Evolutionary conservation across 92 coral and sea anemone species (phyloP).

Genomic region (Umimayanthus chanpuru): DNA sequence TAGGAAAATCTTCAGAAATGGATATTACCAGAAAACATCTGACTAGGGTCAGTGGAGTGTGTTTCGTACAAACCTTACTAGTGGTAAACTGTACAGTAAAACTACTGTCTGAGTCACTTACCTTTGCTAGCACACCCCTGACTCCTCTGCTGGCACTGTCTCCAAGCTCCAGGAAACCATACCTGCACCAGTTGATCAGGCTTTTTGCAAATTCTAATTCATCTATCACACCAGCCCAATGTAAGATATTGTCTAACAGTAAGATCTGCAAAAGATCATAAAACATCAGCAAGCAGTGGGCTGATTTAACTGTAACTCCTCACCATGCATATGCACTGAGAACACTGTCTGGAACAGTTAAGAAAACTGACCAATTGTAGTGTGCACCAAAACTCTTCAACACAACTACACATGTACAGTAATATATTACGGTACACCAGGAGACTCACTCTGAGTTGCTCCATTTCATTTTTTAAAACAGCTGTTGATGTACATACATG

Average conservation of each 20-base stretch:
- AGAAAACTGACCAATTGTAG: background rate
- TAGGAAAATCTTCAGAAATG: too few relatives aligned
- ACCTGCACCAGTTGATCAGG: constrained; percentile 84
- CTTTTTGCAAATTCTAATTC: constrained; percentile 94
- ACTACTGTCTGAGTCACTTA: background rate
- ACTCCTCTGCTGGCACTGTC: constrained; percentile 84
- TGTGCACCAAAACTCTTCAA: too few relatives aligned
- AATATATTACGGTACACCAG: too few relatives aligned
- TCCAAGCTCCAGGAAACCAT: constrained; percentile 92
- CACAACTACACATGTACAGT: too few relatives aligned
- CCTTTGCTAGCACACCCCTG: constrained; percentile 93
- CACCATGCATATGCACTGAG: background rate
- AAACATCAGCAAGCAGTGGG: background rate
- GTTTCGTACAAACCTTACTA: too few relatives aligned
- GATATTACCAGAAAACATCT: too few relatives aligned
- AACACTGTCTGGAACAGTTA: too few relatives aligned
- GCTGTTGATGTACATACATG: too few relatives aligned
- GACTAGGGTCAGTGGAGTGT: too few relatives aligned
- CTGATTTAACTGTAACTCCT: background rate
- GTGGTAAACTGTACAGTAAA: too few relatives aligned
- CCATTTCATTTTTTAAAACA: too few relatives aligned
- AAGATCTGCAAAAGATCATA: constrained; percentile 59
- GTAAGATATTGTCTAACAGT: constrained; percentile 82
- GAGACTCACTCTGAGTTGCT: too few relatives aligned
- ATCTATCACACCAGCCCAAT: constrained; percentile 99